Conservation (phyloP, 2,797 vertebrate genomes). For the Brachyalestes nurse region DNA sequence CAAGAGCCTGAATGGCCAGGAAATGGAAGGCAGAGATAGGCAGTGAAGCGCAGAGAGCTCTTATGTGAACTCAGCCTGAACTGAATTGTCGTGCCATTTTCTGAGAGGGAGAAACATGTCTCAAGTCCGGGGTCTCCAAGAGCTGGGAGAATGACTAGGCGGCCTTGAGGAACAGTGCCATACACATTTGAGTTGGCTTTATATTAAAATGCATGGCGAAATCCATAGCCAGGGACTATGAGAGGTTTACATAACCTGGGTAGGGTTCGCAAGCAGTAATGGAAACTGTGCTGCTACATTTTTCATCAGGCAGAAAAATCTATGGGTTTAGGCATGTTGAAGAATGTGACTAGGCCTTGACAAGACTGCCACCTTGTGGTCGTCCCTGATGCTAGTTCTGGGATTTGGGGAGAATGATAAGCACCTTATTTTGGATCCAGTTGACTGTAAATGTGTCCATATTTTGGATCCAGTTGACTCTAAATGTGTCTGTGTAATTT, state of each 20-base stretch:
- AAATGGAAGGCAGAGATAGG: slow-evolving; percentile 34
- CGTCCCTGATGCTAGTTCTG: not conserved
- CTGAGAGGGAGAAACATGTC: slow-evolving; percentile 6
- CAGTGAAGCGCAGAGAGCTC: slow-evolving; percentile 35
- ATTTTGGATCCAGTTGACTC: too few relatives aligned
- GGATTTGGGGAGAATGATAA: not conserved
- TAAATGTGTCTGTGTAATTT: too few relatives aligned
- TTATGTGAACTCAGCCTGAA: slow-evolving; percentile 37
- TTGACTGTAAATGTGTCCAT: too few relatives aligned
- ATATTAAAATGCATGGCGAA: not conserved
- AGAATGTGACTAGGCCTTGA: slow-evolving; percentile 31
- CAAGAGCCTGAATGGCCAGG: slow-evolving; percentile 18
- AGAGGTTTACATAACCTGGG: not conserved
- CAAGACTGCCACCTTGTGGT: slow-evolving; percentile 58
- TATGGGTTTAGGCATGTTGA: not conserved
- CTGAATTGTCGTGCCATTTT: slow-evolving; percentile 26
- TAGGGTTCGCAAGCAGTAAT: not conserved
- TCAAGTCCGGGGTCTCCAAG: slow-evolving; percentile 1
- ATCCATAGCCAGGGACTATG: slow-evolving; percentile 3
- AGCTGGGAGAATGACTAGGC: slow-evolving; percentile 4
- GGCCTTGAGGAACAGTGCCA: slow-evolving; percentile 10
- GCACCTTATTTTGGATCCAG: too few relatives aligned
- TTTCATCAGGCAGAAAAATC: slow-evolving; percentile 1
- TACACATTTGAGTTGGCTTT: slow-evolving; percentile 5
- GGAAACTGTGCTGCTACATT: slow-evolving; percentile 1